Conservation (phyloP, 2,113 vertebrate species). For the Cranoglanis bouderius region DNA sequence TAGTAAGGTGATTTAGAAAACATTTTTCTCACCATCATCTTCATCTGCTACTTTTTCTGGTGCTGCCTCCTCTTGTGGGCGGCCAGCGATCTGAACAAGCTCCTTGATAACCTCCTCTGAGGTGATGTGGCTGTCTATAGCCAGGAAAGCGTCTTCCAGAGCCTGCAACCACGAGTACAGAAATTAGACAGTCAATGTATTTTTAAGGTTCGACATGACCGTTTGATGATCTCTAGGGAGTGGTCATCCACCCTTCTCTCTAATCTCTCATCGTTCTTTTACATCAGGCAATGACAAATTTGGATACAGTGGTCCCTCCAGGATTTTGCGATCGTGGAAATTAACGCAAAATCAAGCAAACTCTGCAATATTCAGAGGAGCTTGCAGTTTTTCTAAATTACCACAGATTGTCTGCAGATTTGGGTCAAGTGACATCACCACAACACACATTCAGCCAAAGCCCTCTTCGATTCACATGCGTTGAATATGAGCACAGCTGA, state of each 20-base stretch:
- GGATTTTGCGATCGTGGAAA: no score
- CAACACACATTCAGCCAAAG: no score
- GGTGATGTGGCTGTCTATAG: conserved; percentile 90
- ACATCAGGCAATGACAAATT: neutral
- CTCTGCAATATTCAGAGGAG: no score
- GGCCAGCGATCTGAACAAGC: conserved; percentile 89
- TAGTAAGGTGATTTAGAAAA: neutral
- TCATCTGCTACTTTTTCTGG: conserved; percentile 93
- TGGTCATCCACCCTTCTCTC: neutral
- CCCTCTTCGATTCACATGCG: no score
- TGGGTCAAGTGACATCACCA: no score
- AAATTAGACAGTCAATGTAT: neutral
- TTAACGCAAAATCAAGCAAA: no score
- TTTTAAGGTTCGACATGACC: neutral
- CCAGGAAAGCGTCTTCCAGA: conserved; percentile 94
- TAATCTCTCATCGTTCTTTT: neutral
- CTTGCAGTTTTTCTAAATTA: no score
- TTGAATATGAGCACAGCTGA: no score
- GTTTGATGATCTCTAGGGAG: neutral
- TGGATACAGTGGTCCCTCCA: neutral
- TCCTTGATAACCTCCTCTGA: conserved; percentile 95
- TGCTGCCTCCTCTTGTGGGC: conserved; percentile 84
- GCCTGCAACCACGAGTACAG: conserved; percentile 73
- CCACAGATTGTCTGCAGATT: no score
- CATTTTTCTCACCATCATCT: conserved; percentile 85